phyloP scores from a whole-genome alignment of 2,888 invertebrate species.

The Orchesellides sinensis region DNA sequence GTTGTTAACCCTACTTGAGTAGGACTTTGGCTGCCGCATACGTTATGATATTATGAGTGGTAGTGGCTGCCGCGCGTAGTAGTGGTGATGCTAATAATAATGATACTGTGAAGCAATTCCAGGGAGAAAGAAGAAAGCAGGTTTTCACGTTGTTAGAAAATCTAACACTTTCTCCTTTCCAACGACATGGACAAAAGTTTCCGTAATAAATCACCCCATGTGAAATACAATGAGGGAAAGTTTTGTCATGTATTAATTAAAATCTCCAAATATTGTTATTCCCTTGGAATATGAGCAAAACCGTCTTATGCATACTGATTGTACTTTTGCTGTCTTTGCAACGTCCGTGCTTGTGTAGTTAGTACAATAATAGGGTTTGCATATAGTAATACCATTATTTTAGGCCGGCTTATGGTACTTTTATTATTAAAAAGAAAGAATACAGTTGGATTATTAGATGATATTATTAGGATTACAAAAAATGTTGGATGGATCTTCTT shows the following conservation, averaged over 20 bases:
- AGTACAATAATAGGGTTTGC: neutral
- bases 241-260: constrained; percentile 75
- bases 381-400: neutral
- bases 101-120: constrained; percentile 6
- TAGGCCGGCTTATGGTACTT: neutral
- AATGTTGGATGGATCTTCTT: neutral
- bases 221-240: constrained; percentile 74
- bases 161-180: constrained; percentile 35
- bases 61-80: constrained; percentile 6
- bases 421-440: neutral
- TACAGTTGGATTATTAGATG: neutral
- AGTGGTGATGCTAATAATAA: constrained; percentile 27
- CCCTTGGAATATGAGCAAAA: constrained; percentile 60
- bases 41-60: constrained; percentile 26
- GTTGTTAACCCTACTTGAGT: constrained; percentile 19
- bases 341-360: neutral
- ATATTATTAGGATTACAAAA: neutral
- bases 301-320: constrained; percentile 70
- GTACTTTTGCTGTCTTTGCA: constrained; percentile 1
- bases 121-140: constrained; percentile 31
- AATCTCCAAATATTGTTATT: constrained; percentile 75
- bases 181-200: constrained; percentile 67
- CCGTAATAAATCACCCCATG: constrained; percentile 74
- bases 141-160: constrained; percentile 34
- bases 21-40: neutral